Evolutionary conservation across 1,140 invertebrate genomes (phyloP).

Genomic region (Drosophila insularis): DNA sequence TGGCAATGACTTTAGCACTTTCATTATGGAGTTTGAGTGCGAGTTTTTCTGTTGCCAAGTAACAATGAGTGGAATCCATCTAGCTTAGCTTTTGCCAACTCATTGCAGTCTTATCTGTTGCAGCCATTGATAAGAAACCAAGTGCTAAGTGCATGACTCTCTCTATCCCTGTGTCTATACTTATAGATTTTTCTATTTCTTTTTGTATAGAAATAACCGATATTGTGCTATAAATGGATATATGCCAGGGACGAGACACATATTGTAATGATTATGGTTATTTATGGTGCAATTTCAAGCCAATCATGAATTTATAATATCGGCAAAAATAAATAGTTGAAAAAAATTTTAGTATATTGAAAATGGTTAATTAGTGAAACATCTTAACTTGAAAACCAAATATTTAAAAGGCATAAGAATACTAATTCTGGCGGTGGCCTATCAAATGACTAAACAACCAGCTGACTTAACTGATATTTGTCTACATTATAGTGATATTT

Average conservation of each 20-base stretch:
- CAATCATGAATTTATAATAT: background rate
- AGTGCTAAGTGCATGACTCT: conserved; percentile 40
- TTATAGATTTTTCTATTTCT: background rate
- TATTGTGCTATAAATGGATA: background rate
- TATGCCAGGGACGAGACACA: background rate
- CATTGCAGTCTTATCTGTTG: conserved; percentile 60
- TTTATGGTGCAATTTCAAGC: background rate
- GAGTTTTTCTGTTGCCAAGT: conserved; percentile 40
- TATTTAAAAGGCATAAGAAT: no score
- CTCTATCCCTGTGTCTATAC: background rate
- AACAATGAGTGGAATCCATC: conserved; percentile 48
- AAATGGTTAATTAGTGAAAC: background rate
- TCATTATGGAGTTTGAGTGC: conserved; percentile 47
- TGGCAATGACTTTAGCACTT: conserved; percentile 72
- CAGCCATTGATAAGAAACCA: conserved; percentile 48
- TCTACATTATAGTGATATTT: no score
- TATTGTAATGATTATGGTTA: background rate
- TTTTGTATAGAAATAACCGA: background rate
- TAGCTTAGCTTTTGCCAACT: conserved; percentile 48
- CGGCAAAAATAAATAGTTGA: background rate
- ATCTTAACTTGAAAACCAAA: no score
- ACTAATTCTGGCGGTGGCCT: no score
- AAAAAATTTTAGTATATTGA: background rate
- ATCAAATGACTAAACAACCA: no score
- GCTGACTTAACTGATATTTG: no score